These are phyloP conservation scores for Nebria ingens DNA, from an alignment of 1,140 invertebrate genomes.

Conservation along the genomic window DNA sequence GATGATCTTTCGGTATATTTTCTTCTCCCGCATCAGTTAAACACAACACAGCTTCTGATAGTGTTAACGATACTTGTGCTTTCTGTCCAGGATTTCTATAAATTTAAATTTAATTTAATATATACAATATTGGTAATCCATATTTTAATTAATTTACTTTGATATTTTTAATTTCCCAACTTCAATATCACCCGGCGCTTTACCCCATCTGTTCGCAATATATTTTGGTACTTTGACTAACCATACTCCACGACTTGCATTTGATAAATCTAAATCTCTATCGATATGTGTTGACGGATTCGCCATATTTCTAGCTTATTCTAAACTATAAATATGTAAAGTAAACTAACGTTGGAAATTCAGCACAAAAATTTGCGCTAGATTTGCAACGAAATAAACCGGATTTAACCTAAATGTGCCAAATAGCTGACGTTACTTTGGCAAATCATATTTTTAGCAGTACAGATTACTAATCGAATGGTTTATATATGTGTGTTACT, in stretches of 20 bases:
- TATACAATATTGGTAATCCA: constrained; percentile 10
- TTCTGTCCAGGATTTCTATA: constrained; percentile 47
- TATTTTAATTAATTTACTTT: constrained; percentile 41
- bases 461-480: no score
- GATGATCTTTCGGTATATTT: constrained; percentile 78
- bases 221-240: constrained; percentile 96
- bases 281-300: constrained; percentile 41
- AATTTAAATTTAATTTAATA: background rate
- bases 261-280: constrained; percentile 76
- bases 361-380: no score
- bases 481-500: no score
- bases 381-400: no score
- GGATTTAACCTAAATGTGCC: no score
- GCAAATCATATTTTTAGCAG: no score
- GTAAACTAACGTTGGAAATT: no score
- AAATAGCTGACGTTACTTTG: no score
- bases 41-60: constrained; percentile 59
- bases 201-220: constrained; percentile 83
- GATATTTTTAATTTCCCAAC: constrained; percentile 70
- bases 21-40: constrained; percentile 58
- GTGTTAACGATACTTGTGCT: constrained; percentile 57
- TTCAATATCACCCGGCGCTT: constrained; percentile 62
- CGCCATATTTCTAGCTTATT: background rate
- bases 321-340: no score
- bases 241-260: constrained; percentile 84